Percentiles rank a stretch among this genome's conserved stretches.
These are phyloP conservation scores for Enteromius afrohamiltoni DNA, from an alignment of 2,797 vertebrate genomes.

Conservation along the genomic window DNA sequence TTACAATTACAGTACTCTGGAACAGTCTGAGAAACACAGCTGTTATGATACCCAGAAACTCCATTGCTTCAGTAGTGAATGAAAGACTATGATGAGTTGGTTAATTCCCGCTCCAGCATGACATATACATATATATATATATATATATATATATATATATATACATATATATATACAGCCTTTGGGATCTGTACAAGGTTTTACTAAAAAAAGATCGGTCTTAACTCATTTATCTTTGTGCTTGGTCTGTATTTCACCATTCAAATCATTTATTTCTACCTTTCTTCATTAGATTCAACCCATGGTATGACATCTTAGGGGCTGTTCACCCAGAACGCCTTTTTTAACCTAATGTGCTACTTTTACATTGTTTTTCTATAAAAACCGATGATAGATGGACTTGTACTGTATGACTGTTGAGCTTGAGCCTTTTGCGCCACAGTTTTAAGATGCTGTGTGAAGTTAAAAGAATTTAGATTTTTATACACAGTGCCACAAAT, in stretches of 20 bases:
- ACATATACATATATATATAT: neutral
- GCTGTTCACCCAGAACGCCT: neutral
- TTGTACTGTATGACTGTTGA: neutral
- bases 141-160: neutral
- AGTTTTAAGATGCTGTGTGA: neutral
- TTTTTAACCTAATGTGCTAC: neutral
- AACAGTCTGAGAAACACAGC: neutral
- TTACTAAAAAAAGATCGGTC: slow-evolving; percentile 22
- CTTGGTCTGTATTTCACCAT: slow-evolving; percentile 12
- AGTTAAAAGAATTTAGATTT: neutral
- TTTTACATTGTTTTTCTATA: neutral
- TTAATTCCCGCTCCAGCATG: neutral
- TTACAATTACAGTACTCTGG: slow-evolving; percentile 6
- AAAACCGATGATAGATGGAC: neutral
- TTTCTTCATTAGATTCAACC: slow-evolving; percentile 33
- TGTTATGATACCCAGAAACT: slow-evolving; percentile 23
- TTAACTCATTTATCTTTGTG: neutral
- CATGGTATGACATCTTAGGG: neutral
- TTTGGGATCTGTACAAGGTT: neutral
- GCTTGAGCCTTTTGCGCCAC: neutral
- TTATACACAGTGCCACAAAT: neutral
- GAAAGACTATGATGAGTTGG: slow-evolving; percentile 13
- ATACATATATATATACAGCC: neutral
- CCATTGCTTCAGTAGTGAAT: neutral
- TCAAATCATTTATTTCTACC: neutral